Conservation (phyloP, 2,113 vertebrate genomes). For the Sinocyclocheilus rhinocerous region DNA sequence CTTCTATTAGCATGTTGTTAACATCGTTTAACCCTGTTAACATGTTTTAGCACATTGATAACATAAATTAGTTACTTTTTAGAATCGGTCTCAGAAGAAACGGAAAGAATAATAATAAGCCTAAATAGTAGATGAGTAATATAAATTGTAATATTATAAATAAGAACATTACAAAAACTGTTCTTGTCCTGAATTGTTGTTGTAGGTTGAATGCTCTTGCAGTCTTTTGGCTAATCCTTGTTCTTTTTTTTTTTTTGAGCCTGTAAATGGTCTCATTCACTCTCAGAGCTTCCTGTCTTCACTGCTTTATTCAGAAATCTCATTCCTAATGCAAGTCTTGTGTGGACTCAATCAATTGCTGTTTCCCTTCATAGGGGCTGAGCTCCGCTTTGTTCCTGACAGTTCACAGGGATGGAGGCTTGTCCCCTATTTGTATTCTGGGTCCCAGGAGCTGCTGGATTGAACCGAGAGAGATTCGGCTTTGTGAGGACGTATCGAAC, state of each 20-base stretch:
- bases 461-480: conserved; percentile 59
- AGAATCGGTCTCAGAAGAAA: neutral
- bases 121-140: no score
- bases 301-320: conserved; percentile 69
- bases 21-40: neutral
- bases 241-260: conserved; percentile 32
- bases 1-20: neutral
- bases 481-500: conserved; percentile 54
- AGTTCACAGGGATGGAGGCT: conserved; percentile 70
- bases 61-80: neutral
- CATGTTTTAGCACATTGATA: neutral
- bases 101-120: neutral
- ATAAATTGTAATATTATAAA: no score
- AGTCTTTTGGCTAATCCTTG: neutral
- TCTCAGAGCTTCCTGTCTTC: conserved; percentile 67
- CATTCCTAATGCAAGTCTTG: conserved; percentile 67
- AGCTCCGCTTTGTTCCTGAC: conserved; percentile 70
- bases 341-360: conserved; percentile 36
- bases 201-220: neutral
- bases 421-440: conserved; percentile 76
- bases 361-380: conserved; percentile 10
- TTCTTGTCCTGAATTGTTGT: no score
- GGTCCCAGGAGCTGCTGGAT: conserved; percentile 61
- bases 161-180: no score
- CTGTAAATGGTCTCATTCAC: conserved; percentile 76